Evolutionary conservation across 2,113 vertebrate species (phyloP).

Genomic region (Rhabdomys dilectus): DNA sequence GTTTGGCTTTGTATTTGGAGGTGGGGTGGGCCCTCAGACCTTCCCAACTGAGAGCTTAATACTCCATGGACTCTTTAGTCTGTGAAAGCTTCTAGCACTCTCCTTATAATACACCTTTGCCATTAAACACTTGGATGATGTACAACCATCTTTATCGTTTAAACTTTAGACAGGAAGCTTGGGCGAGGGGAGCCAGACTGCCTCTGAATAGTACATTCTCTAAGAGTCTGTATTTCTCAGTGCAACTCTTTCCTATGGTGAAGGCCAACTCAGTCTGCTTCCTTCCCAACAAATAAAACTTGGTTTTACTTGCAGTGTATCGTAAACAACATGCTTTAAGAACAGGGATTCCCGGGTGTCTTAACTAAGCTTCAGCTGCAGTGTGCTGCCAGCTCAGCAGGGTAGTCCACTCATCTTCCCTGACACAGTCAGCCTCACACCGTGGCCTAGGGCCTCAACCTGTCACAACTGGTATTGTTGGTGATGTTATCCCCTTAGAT

Average conservation of each 20-base stretch:
- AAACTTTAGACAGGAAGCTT: constrained; percentile 59
- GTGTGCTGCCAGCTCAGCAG: neutral
- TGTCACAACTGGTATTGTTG: neutral
- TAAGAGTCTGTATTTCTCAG: constrained; percentile 53
- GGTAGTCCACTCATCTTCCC: constrained; percentile 54
- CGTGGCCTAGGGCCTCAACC: neutral
- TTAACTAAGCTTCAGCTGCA: neutral
- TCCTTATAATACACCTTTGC: constrained; percentile 57
- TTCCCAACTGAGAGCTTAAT: constrained; percentile 73
- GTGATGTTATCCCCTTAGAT: neutral
- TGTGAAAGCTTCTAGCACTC: constrained; percentile 68
- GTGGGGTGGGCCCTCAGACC: neutral
- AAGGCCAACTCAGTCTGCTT: constrained; percentile 54
- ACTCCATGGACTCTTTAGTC: constrained; percentile 56
- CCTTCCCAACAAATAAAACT: constrained; percentile 60
- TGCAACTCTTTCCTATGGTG: constrained; percentile 63
- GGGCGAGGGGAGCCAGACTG: constrained; percentile 59
- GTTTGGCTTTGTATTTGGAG: constrained; percentile 75
- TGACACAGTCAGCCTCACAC: constrained; percentile 47
- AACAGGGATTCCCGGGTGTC: neutral
- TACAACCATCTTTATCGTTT: neutral
- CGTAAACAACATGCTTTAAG: constrained; percentile 65
- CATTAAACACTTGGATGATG: neutral
- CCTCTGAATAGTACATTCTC: constrained; percentile 43
- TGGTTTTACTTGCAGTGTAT: constrained; percentile 54